Conservation (phyloP, 1,140 invertebrate genomes). For the Trachelipus rathkii region DNA sequence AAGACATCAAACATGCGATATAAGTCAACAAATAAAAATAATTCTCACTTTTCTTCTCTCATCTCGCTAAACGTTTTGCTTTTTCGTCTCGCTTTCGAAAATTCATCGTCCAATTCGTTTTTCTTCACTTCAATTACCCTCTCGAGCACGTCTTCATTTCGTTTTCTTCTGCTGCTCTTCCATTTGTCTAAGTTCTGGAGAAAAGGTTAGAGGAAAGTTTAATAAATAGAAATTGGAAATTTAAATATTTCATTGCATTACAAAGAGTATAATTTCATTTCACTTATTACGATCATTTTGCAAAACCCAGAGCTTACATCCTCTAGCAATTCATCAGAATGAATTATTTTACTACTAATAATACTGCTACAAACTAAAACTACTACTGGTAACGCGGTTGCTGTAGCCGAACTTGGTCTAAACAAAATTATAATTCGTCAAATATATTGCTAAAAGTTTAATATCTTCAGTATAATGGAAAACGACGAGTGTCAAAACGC, state of each 20-base stretch:
- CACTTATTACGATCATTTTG: neutral
- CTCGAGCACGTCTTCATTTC: conserved; percentile 82
- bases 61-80: neutral
- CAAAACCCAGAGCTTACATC: too few species aligned
- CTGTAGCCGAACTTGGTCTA: too few species aligned
- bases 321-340: too few species aligned
- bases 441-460: too few species aligned
- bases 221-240: neutral
- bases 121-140: conserved; percentile 70
- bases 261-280: neutral
- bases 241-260: neutral
- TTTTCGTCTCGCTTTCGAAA: neutral
- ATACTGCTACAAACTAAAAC: too few species aligned
- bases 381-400: too few species aligned
- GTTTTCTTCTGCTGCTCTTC: conserved; percentile 84
- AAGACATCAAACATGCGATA: neutral
- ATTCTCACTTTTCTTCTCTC: neutral
- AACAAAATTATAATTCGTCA: too few species aligned
- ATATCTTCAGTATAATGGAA: too few species aligned
- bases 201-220: conserved; percentile 17
- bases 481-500: too few species aligned
- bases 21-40: neutral
- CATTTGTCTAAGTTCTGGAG: conserved; percentile 87
- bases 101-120: neutral
- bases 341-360: too few species aligned